A percentile compares a stretch with the other conserved stretches of the same genome.
Evolutionary conservation across 2,797 vertebrate species (phyloP).

Genomic region (Melanotaenia parkinsoni): DNA sequence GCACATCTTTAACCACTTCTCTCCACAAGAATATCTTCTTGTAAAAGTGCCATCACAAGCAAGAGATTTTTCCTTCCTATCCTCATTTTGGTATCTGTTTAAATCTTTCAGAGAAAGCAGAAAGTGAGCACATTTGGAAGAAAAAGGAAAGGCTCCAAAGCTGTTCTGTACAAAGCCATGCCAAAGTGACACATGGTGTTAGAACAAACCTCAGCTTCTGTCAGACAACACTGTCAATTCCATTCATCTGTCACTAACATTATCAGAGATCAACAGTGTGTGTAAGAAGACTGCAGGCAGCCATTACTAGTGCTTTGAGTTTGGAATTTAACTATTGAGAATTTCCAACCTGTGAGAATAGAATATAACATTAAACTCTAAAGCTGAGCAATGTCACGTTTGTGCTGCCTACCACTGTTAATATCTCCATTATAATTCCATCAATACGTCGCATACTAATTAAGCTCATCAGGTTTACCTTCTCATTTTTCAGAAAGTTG

Average conservation of each 20-base stretch:
- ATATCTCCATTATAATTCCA: too few relatives aligned
- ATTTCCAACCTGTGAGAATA: not conserved
- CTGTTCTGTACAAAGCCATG: not conserved
- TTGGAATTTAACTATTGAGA: not conserved
- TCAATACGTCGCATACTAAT: too few relatives aligned
- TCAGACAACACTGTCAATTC: slow-evolving; percentile 49
- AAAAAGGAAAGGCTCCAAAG: slow-evolving; percentile 34
- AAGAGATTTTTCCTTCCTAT: slow-evolving; percentile 34
- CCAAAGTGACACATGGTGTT: slow-evolving; percentile 66
- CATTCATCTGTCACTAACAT: slow-evolving; percentile 23
- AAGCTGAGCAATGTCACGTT: not conserved
- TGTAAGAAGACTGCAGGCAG: not conserved
- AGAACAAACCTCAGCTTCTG: slow-evolving; percentile 51
- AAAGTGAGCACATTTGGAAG: slow-evolving; percentile 33
- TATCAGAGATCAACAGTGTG: not conserved
- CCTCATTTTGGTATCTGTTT: slow-evolving; percentile 18
- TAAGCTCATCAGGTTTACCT: too few relatives aligned
- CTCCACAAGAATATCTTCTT: slow-evolving; percentile 27
- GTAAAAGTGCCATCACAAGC: slow-evolving; percentile 7
- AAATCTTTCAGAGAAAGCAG: slow-evolving; percentile 16
- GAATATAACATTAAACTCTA: not conserved
- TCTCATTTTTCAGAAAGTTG: too few relatives aligned
- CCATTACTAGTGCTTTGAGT: not conserved
- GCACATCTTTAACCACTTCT: slow-evolving; percentile 6
- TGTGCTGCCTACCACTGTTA: too few relatives aligned